phyloP scores from a whole-genome alignment of 2,888 invertebrate genomes.

The Brassicogethes aeneus region DNA sequence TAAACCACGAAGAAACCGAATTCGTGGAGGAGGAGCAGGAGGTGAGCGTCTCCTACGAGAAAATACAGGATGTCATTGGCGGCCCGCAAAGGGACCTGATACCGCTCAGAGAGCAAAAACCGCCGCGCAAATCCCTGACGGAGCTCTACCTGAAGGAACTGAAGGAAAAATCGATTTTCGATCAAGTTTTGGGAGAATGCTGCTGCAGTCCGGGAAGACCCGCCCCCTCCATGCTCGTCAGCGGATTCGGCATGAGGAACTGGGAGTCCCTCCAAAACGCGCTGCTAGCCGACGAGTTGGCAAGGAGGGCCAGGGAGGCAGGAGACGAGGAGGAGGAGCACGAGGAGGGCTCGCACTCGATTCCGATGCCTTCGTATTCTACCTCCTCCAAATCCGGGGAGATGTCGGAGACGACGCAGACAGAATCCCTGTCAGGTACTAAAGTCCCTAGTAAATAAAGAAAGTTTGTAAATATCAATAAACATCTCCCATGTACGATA shows the following conservation, averaged over 20 bases:
- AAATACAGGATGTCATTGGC: too few relatives aligned
- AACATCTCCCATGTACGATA: too few relatives aligned
- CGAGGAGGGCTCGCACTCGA: constrained; percentile 6
- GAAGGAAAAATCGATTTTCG: not conserved
- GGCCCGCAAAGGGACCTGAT: not conserved
- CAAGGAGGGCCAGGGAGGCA: constrained; percentile 7
- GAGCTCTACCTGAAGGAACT: not conserved
- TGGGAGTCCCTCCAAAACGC: constrained; percentile 26
- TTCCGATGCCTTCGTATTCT: constrained; percentile 4
- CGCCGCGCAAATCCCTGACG: not conserved
- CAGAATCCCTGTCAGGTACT: not conserved
- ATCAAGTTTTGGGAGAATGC: not conserved
- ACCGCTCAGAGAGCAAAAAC: not conserved
- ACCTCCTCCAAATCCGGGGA: constrained; percentile 3
- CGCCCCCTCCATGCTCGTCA: constrained; percentile 25
- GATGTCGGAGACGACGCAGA: constrained; percentile 3
- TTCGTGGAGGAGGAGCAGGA: too few relatives aligned
- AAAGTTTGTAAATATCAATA: too few relatives aligned
- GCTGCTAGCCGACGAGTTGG: constrained; percentile 19
- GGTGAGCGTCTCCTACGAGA: too few relatives aligned
- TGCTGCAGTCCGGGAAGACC: constrained; percentile 1
- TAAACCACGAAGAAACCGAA: too few relatives aligned
- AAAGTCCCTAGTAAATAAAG: too few relatives aligned
- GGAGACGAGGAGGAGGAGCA: constrained; percentile 8
- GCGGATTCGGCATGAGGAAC: constrained; percentile 31